Evolutionary conservation across 2,888 invertebrate species (phyloP).

Genomic region (Conus canariensis): DNA sequence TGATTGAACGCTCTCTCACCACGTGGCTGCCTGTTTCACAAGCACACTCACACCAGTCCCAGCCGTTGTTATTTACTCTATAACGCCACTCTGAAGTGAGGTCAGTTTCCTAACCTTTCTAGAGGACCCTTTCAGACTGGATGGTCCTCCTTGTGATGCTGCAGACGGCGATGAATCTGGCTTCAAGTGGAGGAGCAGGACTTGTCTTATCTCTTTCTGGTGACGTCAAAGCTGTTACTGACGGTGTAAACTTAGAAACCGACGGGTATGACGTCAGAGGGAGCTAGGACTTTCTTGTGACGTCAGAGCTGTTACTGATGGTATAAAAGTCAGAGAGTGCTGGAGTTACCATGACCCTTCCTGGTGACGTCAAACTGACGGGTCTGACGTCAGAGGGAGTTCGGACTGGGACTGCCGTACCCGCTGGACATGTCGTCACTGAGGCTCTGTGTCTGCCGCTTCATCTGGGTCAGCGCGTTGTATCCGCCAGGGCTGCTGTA

Average conservation of each 20-base stretch:
- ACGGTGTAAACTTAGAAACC: not conserved
- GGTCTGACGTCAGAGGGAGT: constrained; percentile 64
- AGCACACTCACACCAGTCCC: too few species aligned
- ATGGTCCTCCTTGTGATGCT: too few species aligned
- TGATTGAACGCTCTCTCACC: too few species aligned
- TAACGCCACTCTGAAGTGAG: too few species aligned
- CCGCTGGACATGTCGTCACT: constrained; percentile 88
- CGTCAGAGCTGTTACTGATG: too few species aligned
- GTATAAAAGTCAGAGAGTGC: too few species aligned
- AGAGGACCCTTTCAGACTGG: too few species aligned
- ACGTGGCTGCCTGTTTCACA: too few species aligned
- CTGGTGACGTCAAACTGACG: not conserved
- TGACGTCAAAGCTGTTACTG: not conserved
- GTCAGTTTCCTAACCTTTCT: too few species aligned
- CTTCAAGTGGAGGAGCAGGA: too few species aligned
- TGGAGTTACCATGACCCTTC: not conserved
- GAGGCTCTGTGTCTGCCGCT: constrained; percentile 79
- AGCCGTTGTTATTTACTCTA: too few species aligned
- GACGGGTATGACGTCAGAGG: constrained; percentile 55
- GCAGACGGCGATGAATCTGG: too few species aligned
- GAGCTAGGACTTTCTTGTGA: constrained; percentile 70
- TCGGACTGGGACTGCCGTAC: constrained; percentile 85
- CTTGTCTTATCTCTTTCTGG: not conserved
- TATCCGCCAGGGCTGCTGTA: constrained; percentile 78
- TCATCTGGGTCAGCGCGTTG: constrained; percentile 90